Conservation (phyloP, 1,140 invertebrate genomes). For the Choristoneura fumiferana region DNA sequence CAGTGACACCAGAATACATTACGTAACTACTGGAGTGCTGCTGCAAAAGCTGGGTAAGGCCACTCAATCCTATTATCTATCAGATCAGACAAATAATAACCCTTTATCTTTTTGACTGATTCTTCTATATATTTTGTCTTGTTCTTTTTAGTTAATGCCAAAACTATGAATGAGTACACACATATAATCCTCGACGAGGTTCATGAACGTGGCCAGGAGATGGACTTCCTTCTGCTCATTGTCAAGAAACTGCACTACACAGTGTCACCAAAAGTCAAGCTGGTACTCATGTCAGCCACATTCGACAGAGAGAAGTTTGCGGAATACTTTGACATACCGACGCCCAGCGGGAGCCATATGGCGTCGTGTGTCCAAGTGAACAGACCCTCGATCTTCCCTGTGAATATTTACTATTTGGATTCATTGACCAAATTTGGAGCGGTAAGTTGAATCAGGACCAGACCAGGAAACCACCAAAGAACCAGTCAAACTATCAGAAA, state of each 20-base stretch:
- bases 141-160: conserved; percentile 53
- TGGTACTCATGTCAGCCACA: conserved; percentile 94
- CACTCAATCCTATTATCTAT: not conserved
- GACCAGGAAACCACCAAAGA: too few relatives aligned
- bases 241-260: conserved; percentile 89
- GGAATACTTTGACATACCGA: conserved; percentile 83
- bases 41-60: conserved; percentile 85
- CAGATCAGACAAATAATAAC: too few relatives aligned
- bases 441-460: too few relatives aligned
- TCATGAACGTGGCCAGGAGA: conserved; percentile 96
- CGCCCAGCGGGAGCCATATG: conserved; percentile 59
- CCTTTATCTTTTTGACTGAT: too few relatives aligned
- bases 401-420: conserved; percentile 86
- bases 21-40: conserved; percentile 91
- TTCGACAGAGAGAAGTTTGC: conserved; percentile 86
- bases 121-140: conserved; percentile 17
- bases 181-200: conserved; percentile 97
- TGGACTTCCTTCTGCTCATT: conserved; percentile 93
- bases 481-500: too few relatives aligned
- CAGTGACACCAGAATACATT: conserved; percentile 89
- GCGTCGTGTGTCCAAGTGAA: conserved; percentile 82
- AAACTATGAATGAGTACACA: conserved; percentile 84
- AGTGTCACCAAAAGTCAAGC: conserved; percentile 84
- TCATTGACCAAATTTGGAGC: conserved; percentile 76
- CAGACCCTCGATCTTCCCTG: conserved; percentile 59